A percentile compares a stretch with the other conserved stretches of the same genome.
Conservation (phyloP, 2,113 vertebrate genomes). For the Scytalopus superciliaris region DNA sequence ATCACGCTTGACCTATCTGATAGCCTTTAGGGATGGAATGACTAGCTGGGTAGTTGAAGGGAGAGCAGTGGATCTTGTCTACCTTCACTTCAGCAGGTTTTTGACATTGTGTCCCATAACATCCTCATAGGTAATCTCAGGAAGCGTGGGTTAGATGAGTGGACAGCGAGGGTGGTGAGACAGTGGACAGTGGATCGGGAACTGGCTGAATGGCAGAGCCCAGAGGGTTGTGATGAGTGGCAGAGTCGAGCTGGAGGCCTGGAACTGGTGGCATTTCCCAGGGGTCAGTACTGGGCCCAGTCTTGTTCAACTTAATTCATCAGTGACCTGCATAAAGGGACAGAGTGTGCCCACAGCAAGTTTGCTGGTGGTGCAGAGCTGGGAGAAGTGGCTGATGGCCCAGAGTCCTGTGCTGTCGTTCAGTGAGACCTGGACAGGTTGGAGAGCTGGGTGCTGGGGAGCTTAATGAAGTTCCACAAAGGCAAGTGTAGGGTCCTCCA, state of each 20-base stretch:
- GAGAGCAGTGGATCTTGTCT: neutral
- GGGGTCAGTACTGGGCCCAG: neutral
- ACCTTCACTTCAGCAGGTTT: neutral
- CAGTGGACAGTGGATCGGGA: neutral
- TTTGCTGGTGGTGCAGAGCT: too few relatives aligned
- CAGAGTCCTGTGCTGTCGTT: too few relatives aligned
- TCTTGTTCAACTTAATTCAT: accelerated
- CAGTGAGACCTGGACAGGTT: too few relatives aligned
- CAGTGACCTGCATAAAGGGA: neutral
- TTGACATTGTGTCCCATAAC: neutral
- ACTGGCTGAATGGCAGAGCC: neutral
- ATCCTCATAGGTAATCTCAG: neutral
- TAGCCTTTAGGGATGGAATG: neutral
- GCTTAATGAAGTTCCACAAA: too few relatives aligned
- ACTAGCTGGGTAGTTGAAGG: neutral
- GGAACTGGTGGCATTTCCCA: neutral
- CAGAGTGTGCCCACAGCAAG: neutral
- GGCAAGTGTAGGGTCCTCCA: too few relatives aligned
- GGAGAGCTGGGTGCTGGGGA: too few relatives aligned
- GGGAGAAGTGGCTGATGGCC: too few relatives aligned
- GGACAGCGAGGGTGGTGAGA: neutral
- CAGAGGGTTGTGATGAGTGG: neutral
- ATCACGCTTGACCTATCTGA: neutral
- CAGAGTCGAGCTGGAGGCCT: neutral
- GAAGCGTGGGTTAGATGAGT: neutral